These are phyloP conservation scores for Amphibalanus amphitrite DNA, from an alignment of 1,140 invertebrate species.

Conservation along the genomic window DNA sequence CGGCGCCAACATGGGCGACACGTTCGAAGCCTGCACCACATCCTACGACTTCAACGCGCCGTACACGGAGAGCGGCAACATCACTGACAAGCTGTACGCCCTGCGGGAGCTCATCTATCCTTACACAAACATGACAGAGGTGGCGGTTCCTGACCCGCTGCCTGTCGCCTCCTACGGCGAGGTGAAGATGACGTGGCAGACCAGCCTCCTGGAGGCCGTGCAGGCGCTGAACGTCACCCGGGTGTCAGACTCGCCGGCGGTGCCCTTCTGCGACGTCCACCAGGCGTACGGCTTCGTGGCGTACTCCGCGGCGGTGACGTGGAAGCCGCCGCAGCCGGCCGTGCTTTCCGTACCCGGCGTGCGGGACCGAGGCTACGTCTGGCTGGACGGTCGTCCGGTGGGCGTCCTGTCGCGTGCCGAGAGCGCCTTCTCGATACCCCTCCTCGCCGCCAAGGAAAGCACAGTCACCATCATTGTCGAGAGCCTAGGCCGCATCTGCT, in stretches of 20 bases:
- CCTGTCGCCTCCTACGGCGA: slow-evolving; percentile 36
- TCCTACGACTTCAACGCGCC: slow-evolving; percentile 79
- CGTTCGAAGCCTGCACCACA: slow-evolving; percentile 43
- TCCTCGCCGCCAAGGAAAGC: slow-evolving; percentile 24
- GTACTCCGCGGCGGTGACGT: slow-evolving; percentile 44
- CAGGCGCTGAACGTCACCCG: slow-evolving; percentile 16
- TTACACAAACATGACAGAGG: too few relatives aligned
- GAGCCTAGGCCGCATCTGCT: slow-evolving; percentile 32
- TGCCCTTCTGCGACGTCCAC: slow-evolving; percentile 42
- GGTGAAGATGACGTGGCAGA: slow-evolving; percentile 32
- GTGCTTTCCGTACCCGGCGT: slow-evolving; percentile 37
- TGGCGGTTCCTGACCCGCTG: not conserved
- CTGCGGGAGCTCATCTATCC: slow-evolving; percentile 21
- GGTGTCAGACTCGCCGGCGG: slow-evolving; percentile 25
- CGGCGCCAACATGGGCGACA: slow-evolving; percentile 24
- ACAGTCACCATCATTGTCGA: slow-evolving; percentile 32
- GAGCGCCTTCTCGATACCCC: slow-evolving; percentile 19
- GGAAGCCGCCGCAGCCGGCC: slow-evolving; percentile 31
- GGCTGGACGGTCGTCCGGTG: slow-evolving; percentile 34
- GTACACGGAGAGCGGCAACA: slow-evolving; percentile 59
- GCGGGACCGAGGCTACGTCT: slow-evolving; percentile 54
- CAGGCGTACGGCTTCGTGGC: slow-evolving; percentile 46
- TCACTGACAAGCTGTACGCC: slow-evolving; percentile 32
- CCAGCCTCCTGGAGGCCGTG: slow-evolving; percentile 20
- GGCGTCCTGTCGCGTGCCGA: slow-evolving; percentile 24